phyloP scores from a whole-genome alignment of 64 coral and sea anemone species.

The Montipora capricornis region DNA sequence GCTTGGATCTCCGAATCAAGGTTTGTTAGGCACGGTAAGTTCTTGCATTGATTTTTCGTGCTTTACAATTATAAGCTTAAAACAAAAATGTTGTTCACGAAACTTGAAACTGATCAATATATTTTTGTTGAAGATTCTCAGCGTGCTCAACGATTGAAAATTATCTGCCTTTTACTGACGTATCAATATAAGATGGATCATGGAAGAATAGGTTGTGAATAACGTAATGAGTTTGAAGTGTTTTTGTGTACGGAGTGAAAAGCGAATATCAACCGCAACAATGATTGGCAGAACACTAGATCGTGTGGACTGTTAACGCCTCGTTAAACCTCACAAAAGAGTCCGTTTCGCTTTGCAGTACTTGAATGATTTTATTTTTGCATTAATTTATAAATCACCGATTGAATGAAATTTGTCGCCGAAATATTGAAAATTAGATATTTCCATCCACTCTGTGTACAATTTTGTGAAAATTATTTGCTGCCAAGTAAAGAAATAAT shows the following conservation, averaged over 20 bases:
- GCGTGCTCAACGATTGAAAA: not conserved
- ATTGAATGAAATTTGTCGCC: too few species aligned
- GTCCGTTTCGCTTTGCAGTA: too few species aligned
- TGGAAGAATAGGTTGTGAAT: not conserved
- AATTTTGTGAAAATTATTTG: too few species aligned
- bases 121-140: not conserved
- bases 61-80: too few species aligned
- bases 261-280: not conserved
- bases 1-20: slow-evolving; percentile 23
- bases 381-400: too few species aligned
- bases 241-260: not conserved
- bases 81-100: too few species aligned
- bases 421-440: too few species aligned
- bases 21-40: slow-evolving; percentile 9
- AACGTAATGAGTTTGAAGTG: not conserved
- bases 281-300: not conserved
- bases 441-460: too few species aligned
- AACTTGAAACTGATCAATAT: not conserved
- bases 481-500: too few species aligned
- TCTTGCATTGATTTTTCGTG: not conserved
- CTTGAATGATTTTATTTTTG: too few species aligned
- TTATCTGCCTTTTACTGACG: too few species aligned
- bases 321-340: too few species aligned
- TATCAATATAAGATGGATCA: not conserved
- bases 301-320: not conserved